Percentiles rank a stretch among this genome's conserved stretches.
Evolutionary conservation across 1,140 invertebrate species (phyloP).

Genomic region (Teleogryllus occipitalis): DNA sequence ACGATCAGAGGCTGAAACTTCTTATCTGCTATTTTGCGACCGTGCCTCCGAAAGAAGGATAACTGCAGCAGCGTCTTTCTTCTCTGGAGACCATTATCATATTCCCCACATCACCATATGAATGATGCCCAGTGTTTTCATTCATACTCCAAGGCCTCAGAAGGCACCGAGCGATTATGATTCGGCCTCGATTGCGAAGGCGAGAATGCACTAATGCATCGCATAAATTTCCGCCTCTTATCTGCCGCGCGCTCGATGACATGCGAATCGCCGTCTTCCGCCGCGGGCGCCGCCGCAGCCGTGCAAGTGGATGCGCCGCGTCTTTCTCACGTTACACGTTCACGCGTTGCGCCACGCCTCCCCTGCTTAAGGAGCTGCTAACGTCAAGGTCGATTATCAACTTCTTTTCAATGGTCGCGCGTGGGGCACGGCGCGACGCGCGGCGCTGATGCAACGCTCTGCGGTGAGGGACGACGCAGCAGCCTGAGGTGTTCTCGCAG

Average conservation of each 20-base stretch:
- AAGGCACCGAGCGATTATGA: background rate
- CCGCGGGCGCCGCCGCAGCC: too few relatives aligned
- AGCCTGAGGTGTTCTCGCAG: too few relatives aligned
- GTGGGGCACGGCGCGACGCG: too few relatives aligned
- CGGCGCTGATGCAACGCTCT: too few relatives aligned
- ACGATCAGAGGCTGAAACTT: too few relatives aligned
- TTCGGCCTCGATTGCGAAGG: background rate
- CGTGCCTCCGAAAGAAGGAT: too few relatives aligned
- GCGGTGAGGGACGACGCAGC: too few relatives aligned
- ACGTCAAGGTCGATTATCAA: too few relatives aligned
- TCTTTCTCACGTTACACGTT: background rate
- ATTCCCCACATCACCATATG: background rate
- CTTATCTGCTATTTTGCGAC: too few relatives aligned
- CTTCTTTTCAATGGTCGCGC: too few relatives aligned
- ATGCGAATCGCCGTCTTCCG: background rate
- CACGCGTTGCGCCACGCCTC: background rate
- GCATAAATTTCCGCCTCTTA: background rate
- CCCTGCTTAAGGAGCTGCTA: too few relatives aligned
- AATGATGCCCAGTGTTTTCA: background rate
- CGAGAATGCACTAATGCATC: background rate
- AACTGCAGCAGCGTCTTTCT: too few relatives aligned
- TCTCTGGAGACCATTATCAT: background rate
- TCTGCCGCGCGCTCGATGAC: background rate
- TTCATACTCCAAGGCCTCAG: background rate
- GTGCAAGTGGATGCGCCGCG: background rate